Evolutionary conservation across 2,797 vertebrate species (phyloP).

Genomic region (Vireo griseus): DNA sequence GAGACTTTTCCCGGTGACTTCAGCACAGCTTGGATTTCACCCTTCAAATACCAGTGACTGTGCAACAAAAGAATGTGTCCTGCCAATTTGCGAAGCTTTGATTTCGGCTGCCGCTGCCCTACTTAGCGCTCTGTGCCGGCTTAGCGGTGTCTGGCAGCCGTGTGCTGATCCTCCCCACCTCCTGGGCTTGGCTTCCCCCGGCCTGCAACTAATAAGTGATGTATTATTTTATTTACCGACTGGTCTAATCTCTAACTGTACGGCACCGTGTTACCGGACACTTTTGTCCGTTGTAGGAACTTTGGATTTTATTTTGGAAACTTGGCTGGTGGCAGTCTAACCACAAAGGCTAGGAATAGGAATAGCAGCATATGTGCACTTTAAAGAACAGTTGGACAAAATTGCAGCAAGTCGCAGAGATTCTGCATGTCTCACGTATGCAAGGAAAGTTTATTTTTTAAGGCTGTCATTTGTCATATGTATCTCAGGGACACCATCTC

Average conservation of each 20-base stretch:
- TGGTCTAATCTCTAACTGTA: background rate
- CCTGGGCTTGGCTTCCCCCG: background rate
- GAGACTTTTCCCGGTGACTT: slow-evolving; percentile 26
- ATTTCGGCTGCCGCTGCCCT: slow-evolving; percentile 9
- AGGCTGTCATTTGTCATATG: background rate
- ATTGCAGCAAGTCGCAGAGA: background rate
- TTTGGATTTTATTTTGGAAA: slow-evolving; percentile 59
- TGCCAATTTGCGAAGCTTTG: slow-evolving; percentile 29
- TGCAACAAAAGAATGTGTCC: slow-evolving; percentile 18
- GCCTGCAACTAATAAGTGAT: background rate
- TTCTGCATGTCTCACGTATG: background rate
- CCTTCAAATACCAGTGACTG: background rate
- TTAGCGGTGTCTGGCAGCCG: background rate
- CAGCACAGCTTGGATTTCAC: slow-evolving; percentile 16
- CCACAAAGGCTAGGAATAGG: slow-evolving; percentile 21
- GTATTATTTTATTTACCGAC: slow-evolving; percentile 36
- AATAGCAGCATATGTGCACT: background rate
- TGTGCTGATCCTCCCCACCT: background rate
- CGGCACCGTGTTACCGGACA: background rate
- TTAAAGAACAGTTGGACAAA: background rate
- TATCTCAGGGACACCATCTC: background rate
- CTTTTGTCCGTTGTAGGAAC: slow-evolving; percentile 14
- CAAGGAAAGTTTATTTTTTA: background rate
- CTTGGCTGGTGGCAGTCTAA: slow-evolving; percentile 19
- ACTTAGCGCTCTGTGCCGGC: background rate